Base-by-base conservation (phyloP, 2,113 vertebrate genomes). In the Varanus salvator region DNA sequence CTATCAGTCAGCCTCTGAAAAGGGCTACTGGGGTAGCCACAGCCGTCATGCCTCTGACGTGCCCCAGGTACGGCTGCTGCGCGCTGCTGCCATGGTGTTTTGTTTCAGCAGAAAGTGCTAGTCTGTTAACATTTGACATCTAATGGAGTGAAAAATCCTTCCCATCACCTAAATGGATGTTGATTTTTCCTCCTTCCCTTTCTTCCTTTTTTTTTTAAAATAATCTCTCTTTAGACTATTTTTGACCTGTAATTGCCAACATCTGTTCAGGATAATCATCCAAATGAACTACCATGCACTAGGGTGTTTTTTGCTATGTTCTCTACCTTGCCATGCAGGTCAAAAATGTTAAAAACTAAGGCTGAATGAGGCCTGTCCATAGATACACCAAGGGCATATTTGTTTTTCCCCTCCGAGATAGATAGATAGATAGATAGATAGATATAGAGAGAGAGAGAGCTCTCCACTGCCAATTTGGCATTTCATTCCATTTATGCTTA, bases 251-350 rank as follows among this genome's bases (percentile, higher is more conserved):
- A 93, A 89, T 96, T 96, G 96, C 95, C 97, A 97, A 97, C 96
- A 96, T 97, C 97, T 97, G 96, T 91, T 96, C 81, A 95, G 96
- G 97, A 97, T 96, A 89, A 93, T 95, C 94, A 95, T 91, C 17
- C 0, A 92, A 86, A 93, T 44, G 25, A 94, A 95, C 97, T 92
- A 95, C 93, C 97, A 98, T 98, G 97, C 97, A 97, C 85, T 7
- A 7, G 54, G 54, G 54, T 7, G 54, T 77, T 29, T 84, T 84
- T 84, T 14, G 93, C 93, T 91, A 86, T 91, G 96, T 92, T 95
- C 94, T 97, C 96, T 97, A 97, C 96, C 95, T 97, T 97, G 91
- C 96, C 98, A 97, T 98, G 97, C 98, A 97, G 97, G 94, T 95
- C 95, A 97, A 95, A 97, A 92, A 95, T 93, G 97, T 97, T 97